These are phyloP conservation scores for Ambastaia sidthimunki DNA, from an alignment of 2,797 vertebrate species.

Conservation along the genomic window DNA sequence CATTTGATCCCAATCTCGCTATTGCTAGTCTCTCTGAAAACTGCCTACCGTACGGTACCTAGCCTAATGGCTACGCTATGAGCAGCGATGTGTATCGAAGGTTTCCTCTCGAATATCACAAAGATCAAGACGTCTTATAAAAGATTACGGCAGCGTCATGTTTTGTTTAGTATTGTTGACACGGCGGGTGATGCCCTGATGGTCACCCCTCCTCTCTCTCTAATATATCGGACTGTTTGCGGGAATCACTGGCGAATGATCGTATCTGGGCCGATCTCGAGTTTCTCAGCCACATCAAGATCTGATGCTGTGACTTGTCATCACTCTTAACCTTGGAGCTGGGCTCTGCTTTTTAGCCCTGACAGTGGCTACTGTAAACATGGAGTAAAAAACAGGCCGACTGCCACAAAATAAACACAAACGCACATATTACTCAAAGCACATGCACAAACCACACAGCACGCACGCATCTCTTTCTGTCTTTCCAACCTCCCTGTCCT, in stretches of 20 bases:
- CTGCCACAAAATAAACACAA: neutral
- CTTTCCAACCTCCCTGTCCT: neutral
- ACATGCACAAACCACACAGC: neutral
- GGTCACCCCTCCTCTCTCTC: constrained; percentile 41
- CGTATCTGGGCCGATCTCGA: constrained; percentile 76
- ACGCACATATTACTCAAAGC: constrained; percentile 1
- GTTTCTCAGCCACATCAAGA: constrained; percentile 74
- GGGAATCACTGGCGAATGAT: constrained; percentile 78
- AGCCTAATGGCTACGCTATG: constrained; percentile 12
- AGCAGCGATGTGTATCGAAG: constrained; percentile 21
- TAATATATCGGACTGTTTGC: constrained; percentile 71
- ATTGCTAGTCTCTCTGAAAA: no score
- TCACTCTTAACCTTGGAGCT: constrained; percentile 77
- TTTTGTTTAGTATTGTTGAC: constrained; percentile 47
- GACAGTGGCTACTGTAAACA: constrained; percentile 58
- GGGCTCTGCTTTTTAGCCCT: constrained; percentile 58
- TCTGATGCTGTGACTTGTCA: constrained; percentile 70
- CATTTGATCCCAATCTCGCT: no score
- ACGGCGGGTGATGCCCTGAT: constrained; percentile 24
- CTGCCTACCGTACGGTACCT: no score
- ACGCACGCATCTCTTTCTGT: neutral
- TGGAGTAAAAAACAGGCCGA: neutral
- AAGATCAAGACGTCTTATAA: constrained; percentile 14
- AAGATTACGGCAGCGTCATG: constrained; percentile 48
- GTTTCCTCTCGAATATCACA: constrained; percentile 35